Evolutionary conservation across 2,888 invertebrate species (phyloP), one percentile per base, ranked within the genome.

Genomic region (Hoplodrina blanda): DNA sequence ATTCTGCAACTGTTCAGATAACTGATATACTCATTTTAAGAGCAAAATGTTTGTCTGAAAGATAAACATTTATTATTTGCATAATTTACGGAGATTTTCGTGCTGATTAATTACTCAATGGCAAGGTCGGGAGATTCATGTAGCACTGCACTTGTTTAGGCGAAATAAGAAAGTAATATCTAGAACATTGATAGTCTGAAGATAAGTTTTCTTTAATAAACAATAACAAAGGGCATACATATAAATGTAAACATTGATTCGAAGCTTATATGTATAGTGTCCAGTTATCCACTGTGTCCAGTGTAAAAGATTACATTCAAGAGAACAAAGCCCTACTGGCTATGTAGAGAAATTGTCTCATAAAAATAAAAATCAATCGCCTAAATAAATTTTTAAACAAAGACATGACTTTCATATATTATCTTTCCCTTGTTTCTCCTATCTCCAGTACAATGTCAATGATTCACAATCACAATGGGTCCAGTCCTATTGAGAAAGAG

Each of bases 41-140:
- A 57, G 37, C 41, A 20, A 64, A 60, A 53, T 67, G 59, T 76
- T 53, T 53, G 19, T 37, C 13, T 15, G 52, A 60, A 57, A 37
- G 73, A 64, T 68, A 76, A 67, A 57, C 50, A 53, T 61, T 60
- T 1, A 17, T 59, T 76, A 50, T 69, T 76, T 76, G 44, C 13
- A 30, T 11, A 55, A 61, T 20, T 46, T 60, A 73, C 7, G 50
- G 20, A 52, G 6, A 57, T 65, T 60, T 66, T 62, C 25, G 20
- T 60, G 17, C 25, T 63, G 59, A 76, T 73, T 56, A 63, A 10
- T 30, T 49, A 6, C 55, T 73, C 68, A 76, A 57, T 73, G 63
- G 50, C 61, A 77, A 76, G 77, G 76, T 61, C 54, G 46, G 8
- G n/a, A 66, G 17, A 46, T 70, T 64, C 61, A 7, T 8, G 25